Base-by-base conservation (phyloP, 1,140 invertebrate species). In the Palaemon carinicauda region DNA sequence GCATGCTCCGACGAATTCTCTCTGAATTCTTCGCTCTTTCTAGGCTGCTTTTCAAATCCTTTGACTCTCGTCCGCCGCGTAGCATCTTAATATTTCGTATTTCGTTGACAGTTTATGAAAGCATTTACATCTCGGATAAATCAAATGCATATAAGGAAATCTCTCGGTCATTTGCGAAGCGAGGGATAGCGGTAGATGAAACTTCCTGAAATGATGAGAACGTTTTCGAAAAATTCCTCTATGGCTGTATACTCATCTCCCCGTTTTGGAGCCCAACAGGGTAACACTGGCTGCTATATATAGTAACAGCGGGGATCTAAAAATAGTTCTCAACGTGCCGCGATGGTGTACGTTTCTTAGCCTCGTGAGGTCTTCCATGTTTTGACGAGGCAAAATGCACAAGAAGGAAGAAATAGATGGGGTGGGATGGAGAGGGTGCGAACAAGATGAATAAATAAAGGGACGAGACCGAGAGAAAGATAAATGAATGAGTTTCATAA, bases 221-320 rank as follows among this genome's bases (percentile, higher is more conserved):
- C 60, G 41, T 12, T 27, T 41, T 12, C 41, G 41, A 41, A 41
- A 41, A 41, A 41, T 41, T 69, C 60, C 56, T 51, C 69, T 1
- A 21, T 24, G 69, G 24, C 69, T 60, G 65, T 51, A 74, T 53
- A 52, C 24, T 65, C 53, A 52, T 52, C 33, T 54, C 80, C 56
- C 80, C 65, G 69, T 53, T 54, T 54, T 74, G 69, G 80, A 54
- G 52, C 60, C 56, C 19, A 71, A 74, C 80, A 31, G 69, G 80
- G 80, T 74, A 82, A 74, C 80, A 74, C 80, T 82, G 69, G 80
- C 69, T 75, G 80, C 80, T 82, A 82, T 82, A 82, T 82, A 82
- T 82, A 82, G 80, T 82, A 82, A 82, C 80, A 82, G 41, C 27
- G n/a, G 27, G n/a, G 71, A 82, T 65, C 80, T 82, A 82, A 82